Conservation (phyloP, 2,888 invertebrate genomes). For the Nebria brevicollis region DNA sequence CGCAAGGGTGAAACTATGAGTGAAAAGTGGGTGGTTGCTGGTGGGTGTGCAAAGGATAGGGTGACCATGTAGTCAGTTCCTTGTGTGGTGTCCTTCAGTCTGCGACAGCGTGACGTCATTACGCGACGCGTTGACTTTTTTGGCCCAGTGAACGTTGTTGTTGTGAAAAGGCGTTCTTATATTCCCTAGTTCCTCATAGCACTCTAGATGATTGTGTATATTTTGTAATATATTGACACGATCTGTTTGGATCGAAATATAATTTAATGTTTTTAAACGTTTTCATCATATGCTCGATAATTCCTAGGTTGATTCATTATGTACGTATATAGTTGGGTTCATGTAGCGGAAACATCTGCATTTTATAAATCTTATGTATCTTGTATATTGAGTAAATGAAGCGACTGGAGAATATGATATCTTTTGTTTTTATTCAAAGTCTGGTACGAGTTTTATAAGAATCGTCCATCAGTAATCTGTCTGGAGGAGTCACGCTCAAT, state of each 20-base stretch:
- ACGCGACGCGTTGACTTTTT: neutral
- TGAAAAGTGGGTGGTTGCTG: neutral
- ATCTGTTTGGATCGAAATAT: neutral
- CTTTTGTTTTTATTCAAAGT: no score
- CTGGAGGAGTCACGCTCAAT: slow-evolving; percentile 10
- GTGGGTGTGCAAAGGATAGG: neutral
- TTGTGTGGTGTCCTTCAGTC: neutral
- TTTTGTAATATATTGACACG: neutral
- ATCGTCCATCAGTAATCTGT: neutral
- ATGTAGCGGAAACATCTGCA: no score
- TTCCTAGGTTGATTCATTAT: no score
- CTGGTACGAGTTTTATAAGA: neutral
- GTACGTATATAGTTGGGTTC: no score
- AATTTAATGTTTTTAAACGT: no score
- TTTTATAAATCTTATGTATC: no score
- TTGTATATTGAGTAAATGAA: no score
- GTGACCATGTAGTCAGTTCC: neutral
- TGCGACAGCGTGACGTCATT: neutral
- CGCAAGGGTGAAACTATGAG: neutral
- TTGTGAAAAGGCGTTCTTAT: neutral
- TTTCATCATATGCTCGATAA: no score
- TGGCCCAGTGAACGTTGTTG: neutral
- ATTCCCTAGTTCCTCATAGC: neutral
- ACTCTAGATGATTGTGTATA: neutral
- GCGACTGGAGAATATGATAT: no score